Evolutionary conservation across 1,140 invertebrate genomes (phyloP).

Genomic region (Acromyrmex charruanus): DNA sequence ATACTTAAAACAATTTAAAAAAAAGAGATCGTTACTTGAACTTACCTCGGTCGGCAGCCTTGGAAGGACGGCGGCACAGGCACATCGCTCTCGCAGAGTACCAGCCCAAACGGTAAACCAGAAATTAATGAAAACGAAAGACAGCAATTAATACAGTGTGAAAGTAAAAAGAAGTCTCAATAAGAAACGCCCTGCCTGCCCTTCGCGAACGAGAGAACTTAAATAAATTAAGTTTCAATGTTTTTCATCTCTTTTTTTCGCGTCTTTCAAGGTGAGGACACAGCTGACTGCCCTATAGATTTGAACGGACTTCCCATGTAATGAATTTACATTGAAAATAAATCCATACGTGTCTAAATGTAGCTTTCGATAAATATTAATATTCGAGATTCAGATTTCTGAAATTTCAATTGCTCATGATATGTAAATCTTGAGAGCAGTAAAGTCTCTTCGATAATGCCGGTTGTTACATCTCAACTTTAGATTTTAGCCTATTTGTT

Average conservation of each 20-base stretch:
- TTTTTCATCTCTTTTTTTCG: slow-evolving; percentile 1
- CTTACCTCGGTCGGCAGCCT: slow-evolving; percentile 80
- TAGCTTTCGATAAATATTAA: not conserved
- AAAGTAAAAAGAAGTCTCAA: slow-evolving; percentile 75
- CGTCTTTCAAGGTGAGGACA: not conserved
- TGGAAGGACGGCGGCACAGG: slow-evolving; percentile 66
- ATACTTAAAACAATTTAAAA: slow-evolving; percentile 15
- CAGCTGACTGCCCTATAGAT: not conserved
- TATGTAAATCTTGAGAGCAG: not conserved
- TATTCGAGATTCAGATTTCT: not conserved
- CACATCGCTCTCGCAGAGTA: slow-evolving; percentile 76
- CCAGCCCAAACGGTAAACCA: slow-evolving; percentile 85
- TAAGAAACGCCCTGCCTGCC: slow-evolving; percentile 65
- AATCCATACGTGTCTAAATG: not conserved
- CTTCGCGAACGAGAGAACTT: slow-evolving; percentile 25
- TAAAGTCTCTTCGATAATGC: not conserved
- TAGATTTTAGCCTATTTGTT: slow-evolving; percentile 16
- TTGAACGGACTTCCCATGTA: not conserved
- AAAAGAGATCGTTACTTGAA: slow-evolving; percentile 65
- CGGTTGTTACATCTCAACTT: not conserved
- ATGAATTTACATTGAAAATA: not conserved
- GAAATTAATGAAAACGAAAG: slow-evolving; percentile 87
- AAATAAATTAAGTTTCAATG: slow-evolving; percentile 46
- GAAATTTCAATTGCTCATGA: not conserved
- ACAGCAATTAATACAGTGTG: slow-evolving; percentile 83